Conservation (phyloP, 2,888 invertebrate species). For the Teleogryllus oceanicus region DNA sequence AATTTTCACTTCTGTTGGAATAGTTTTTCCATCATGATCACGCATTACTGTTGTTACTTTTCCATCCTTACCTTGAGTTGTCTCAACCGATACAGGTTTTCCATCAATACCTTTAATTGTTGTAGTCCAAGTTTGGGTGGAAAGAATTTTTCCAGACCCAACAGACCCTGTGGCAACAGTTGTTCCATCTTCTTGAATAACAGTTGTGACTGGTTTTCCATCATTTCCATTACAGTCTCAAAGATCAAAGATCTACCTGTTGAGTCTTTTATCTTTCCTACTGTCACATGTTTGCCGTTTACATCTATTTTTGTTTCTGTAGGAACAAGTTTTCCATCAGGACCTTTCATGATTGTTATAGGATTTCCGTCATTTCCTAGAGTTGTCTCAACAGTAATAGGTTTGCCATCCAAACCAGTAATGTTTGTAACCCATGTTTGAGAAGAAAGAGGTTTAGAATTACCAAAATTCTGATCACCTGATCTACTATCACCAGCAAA, state of each 20-base stretch:
- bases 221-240: slow-evolving; percentile 40
- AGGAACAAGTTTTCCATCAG: not conserved
- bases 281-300: not conserved
- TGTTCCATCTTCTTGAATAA: slow-evolving; percentile 18
- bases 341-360: not conserved
- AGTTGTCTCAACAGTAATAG: slow-evolving; percentile 11
- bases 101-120: not conserved
- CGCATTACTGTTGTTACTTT: not conserved
- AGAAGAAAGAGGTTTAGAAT: not conserved
- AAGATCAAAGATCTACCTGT: not conserved
- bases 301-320: not conserved
- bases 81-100: not conserved
- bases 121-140: not conserved
- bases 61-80: slow-evolving; percentile 4
- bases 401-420: not conserved
- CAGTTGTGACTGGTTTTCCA: slow-evolving; percentile 37
- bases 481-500: slow-evolving; percentile 4
- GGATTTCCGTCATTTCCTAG: not conserved
- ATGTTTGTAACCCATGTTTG: not conserved
- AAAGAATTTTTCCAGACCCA: not conserved
- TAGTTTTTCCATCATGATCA: not conserved
- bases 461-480: not conserved
- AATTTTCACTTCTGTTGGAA: slow-evolving; percentile 1
- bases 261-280: not conserved
- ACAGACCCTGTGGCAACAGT: not conserved